Conservation (phyloP, 1,140 invertebrate species). For the Achatina immaculata region DNA sequence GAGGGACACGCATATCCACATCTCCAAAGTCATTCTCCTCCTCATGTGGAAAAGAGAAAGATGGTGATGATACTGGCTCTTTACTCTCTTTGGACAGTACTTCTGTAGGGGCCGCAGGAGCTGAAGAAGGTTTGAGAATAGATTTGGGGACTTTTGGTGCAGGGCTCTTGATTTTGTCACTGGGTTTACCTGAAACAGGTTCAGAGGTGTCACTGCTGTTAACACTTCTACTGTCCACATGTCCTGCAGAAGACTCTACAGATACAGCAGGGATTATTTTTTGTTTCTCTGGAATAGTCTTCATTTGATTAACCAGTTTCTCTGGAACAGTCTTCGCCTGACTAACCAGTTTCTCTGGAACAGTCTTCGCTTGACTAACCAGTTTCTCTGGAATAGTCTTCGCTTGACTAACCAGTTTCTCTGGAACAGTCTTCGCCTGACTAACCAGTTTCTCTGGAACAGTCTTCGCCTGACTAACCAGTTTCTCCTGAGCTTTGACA, state of each 20-base stretch:
- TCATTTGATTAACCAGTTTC: no score
- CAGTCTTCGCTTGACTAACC: background rate
- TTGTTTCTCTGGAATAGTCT: conserved; percentile 5
- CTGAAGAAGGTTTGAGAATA: background rate
- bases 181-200: background rate
- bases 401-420: background rate
- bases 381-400: background rate
- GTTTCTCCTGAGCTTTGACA: background rate
- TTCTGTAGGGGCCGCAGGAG: background rate
- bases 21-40: conserved; percentile 31
- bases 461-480: background rate
- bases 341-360: background rate
- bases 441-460: background rate
- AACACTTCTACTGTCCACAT: background rate
- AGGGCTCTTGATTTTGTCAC: background rate
- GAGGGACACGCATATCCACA: conserved; percentile 32
- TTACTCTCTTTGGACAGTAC: background rate
- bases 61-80: background rate
- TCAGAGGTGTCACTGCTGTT: background rate
- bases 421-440: conserved; percentile 13
- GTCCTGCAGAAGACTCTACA: background rate
- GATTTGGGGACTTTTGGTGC: conserved; percentile 12
- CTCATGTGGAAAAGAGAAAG: background rate
- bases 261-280: conserved; percentile 15
- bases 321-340: background rate